Evolutionary conservation across 2,797 vertebrate genomes (phyloP).

Genomic region (Diglossa cyanea): DNA sequence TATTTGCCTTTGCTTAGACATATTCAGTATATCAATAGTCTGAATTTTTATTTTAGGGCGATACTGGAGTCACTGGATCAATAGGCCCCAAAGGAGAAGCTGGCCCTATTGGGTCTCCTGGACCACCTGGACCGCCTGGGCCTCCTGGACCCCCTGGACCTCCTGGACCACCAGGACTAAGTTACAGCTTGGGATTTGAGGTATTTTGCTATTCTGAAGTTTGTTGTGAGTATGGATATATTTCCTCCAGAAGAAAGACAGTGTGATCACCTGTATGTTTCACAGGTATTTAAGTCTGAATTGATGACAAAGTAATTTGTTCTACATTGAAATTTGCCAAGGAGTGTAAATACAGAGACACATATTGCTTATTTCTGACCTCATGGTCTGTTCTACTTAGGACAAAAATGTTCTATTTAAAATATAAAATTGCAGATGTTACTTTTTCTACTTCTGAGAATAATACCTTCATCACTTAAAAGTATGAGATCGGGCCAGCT

Average conservation of each 20-base stretch:
- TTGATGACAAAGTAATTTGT: background rate
- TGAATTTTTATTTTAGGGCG: slow-evolving; percentile 78
- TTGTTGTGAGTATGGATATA: background rate
- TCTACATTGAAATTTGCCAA: background rate
- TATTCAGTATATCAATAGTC: background rate
- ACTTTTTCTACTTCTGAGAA: background rate
- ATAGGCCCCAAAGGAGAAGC: slow-evolving; percentile 82
- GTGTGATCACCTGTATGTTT: background rate
- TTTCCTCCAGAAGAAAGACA: background rate
- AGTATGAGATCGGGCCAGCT: background rate
- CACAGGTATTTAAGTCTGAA: background rate
- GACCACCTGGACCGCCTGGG: slow-evolving; percentile 83
- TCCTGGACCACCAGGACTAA: slow-evolving; percentile 82
- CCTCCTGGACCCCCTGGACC: slow-evolving; percentile 83
- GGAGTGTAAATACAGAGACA: background rate
- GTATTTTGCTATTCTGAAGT: slow-evolving; percentile 58
- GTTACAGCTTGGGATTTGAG: slow-evolving; percentile 79
- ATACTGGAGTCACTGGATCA: slow-evolving; percentile 78
- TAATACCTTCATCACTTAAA: background rate
- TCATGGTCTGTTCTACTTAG: background rate
- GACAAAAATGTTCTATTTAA: background rate
- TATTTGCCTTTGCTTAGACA: background rate
- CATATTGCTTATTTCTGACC: background rate
- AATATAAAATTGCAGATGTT: background rate
- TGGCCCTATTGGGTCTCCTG: slow-evolving; percentile 81